Base-by-base conservation (phyloP, 2,113 vertebrate species). In the Ivindomyrus marchei region DNA sequence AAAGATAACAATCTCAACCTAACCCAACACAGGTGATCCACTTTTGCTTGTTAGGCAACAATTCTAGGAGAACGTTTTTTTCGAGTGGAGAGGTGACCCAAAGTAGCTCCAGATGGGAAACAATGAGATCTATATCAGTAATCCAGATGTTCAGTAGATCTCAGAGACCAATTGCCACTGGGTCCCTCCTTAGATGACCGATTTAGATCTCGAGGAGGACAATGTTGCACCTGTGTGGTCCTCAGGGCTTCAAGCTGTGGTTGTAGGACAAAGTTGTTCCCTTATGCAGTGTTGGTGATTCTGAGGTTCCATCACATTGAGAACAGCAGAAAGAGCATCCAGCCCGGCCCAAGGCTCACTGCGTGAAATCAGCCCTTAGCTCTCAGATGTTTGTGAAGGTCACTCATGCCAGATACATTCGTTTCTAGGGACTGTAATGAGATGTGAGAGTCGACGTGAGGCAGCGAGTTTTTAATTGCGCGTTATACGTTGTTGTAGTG, bases 391-490 rank as follows among this genome's bases (percentile, higher is more conserved):
- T 90, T 70, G 31, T 85, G 52, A 27, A 58, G 56, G 36, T 62
- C 45, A 42, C 21, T 49, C 53, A 80, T 88, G 27, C 58, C 66
- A n/a, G 80, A 47, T 21, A 27, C n/a, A 2, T 21, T 62, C 45
- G 3, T 58, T 85, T 80, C n/a, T 66, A 42, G 42, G 42, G 80
- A 83, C 39, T 49, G 46, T 31, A 88, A 62, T 50, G 53, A 85
- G 70, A 83, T 27, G 52, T 27, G 74, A 83, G 46, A 70, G 45
- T 39, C 9, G 27, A 4, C 50, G 15, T 3, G 42, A 85, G 88
- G 74, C 11, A 31, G 53, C 88, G 36, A 85, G 88, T 89, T 90
- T 89, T 89, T 90, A 85, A 90, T 89, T 90, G 89, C 42, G 77
- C 52, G 66, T 84, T 13, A 90, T 88, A 52, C 66, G 36, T 89